Percentiles rank a stretch among this genome's conserved stretches.
Evolutionary conservation across 2,888 invertebrate genomes (phyloP).

Genomic region (Drosophila buzzatii): DNA sequence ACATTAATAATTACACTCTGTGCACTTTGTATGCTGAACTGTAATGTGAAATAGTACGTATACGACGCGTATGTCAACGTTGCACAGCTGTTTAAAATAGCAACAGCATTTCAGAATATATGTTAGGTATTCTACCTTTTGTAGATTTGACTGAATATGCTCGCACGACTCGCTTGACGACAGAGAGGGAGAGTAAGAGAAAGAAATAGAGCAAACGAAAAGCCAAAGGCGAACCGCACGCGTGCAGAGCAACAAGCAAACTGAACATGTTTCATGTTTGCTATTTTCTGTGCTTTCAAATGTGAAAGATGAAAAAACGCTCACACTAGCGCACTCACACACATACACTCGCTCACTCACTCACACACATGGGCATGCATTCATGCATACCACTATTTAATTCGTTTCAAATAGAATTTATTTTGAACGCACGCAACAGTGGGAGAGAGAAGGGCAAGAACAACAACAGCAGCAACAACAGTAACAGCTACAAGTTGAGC

Average conservation of each 20-base stretch:
- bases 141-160: slow-evolving; percentile 39
- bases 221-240: slow-evolving; percentile 71
- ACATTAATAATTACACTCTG: slow-evolving; percentile 28
- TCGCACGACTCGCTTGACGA: slow-evolving; percentile 15
- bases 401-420: slow-evolving; percentile 71
- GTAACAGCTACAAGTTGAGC: slow-evolving; percentile 29
- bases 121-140: slow-evolving; percentile 62
- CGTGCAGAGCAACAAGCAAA: slow-evolving; percentile 81
- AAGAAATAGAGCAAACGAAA: slow-evolving; percentile 3
- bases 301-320: slow-evolving; percentile 70
- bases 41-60: slow-evolving; percentile 61
- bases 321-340: slow-evolving; percentile 24
- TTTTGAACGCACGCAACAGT: slow-evolving; percentile 59
- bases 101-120: slow-evolving; percentile 41
- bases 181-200: not conserved
- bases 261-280: slow-evolving; percentile 79
- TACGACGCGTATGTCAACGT: slow-evolving; percentile 61
- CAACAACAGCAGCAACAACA: slow-evolving; percentile 13
- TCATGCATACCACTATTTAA: slow-evolving; percentile 73
- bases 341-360: slow-evolving; percentile 4
- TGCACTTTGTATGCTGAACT: slow-evolving; percentile 27
- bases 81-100: slow-evolving; percentile 76
- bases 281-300: slow-evolving; percentile 72
- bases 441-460: slow-evolving; percentile 30
- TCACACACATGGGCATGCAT: slow-evolving; percentile 28